Evolutionary conservation across 2,113 vertebrate species (phyloP).

Genomic region (Phoenicopterus ruber): DNA sequence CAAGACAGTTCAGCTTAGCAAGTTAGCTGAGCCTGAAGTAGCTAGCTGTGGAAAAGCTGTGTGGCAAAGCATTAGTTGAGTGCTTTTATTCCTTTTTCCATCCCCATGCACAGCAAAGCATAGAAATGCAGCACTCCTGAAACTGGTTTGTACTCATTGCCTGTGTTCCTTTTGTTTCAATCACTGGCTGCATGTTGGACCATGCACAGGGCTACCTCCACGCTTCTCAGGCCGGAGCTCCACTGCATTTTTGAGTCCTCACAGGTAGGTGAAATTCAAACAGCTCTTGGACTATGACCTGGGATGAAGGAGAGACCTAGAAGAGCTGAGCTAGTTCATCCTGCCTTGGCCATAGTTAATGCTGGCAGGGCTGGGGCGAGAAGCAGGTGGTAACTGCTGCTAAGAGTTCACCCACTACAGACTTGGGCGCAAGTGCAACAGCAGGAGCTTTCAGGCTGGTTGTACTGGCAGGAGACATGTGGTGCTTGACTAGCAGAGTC

Average conservation of each 20-base stretch:
- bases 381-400: background rate
- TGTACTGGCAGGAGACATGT: background rate
- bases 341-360: background rate
- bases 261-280: background rate
- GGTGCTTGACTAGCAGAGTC: background rate
- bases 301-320: background rate
- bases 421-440: background rate
- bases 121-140: background rate
- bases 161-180: background rate
- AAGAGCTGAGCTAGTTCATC: background rate
- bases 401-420: fast-evolving
- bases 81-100: background rate
- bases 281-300: background rate
- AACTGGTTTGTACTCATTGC: background rate
- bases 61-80: background rate
- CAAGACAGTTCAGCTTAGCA: background rate
- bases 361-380: background rate
- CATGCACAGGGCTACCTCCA: background rate
- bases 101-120: background rate
- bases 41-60: background rate
- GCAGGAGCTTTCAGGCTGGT: background rate
- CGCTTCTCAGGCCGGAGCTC: background rate
- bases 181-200: background rate
- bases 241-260: background rate
- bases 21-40: background rate